Percentiles rank a stretch among this genome's conserved stretches.
Evolutionary conservation across 2,888 invertebrate species (phyloP).

Genomic region (Epistrophe eligans): DNA sequence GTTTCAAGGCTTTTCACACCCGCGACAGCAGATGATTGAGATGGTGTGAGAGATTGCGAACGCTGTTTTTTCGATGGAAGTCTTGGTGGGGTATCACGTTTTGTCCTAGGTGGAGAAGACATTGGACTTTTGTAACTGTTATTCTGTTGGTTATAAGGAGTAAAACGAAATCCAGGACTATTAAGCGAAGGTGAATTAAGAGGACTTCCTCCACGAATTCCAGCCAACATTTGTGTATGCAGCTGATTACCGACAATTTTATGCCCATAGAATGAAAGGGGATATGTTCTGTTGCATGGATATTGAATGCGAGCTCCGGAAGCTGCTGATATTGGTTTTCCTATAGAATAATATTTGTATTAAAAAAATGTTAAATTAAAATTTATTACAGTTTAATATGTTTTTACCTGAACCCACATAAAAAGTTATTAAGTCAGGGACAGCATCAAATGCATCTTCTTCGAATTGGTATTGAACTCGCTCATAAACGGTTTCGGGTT

Average conservation of each 20-base stretch:
- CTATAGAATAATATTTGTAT: constrained; percentile 86
- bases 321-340: constrained; percentile 93
- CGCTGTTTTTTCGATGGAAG: constrained; percentile 88
- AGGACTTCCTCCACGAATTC: constrained; percentile 83
- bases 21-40: constrained; percentile 83
- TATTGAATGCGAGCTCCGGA: constrained; percentile 94
- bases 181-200: constrained; percentile 83
- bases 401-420: constrained; percentile 94
- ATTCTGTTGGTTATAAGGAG: constrained; percentile 79
- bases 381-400: not conserved
- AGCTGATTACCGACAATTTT: constrained; percentile 85
- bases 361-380: not conserved
- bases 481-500: constrained; percentile 96
- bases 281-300: constrained; percentile 92
- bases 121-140: constrained; percentile 84
- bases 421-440: constrained; percentile 96
- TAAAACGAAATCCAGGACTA: constrained; percentile 83
- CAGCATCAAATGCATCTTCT: constrained; percentile 96
- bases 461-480: constrained; percentile 96
- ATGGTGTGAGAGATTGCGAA: constrained; percentile 91
- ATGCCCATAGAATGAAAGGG: constrained; percentile 89
- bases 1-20: constrained; percentile 84
- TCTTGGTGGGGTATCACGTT: constrained; percentile 84
- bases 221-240: constrained; percentile 83
- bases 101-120: constrained; percentile 86